Percentiles rank a stretch among this genome's conserved stretches.
Conservation (phyloP, 1,140 invertebrate genomes). For the Platyura marginata region DNA sequence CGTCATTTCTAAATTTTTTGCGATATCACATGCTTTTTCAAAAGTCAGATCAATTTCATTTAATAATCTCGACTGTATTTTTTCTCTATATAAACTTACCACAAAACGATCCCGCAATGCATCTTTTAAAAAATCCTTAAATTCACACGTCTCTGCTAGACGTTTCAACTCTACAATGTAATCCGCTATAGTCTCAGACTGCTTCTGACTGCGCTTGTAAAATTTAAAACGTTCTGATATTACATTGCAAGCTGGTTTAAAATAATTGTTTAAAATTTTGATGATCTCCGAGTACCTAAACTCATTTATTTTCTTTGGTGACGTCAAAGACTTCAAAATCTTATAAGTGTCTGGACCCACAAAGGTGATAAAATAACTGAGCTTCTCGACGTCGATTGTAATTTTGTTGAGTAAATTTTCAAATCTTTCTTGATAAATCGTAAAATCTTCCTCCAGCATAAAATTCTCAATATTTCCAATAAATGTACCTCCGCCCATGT, state of each 20-base stretch:
- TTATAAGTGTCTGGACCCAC: not conserved
- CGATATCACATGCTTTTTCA: not conserved
- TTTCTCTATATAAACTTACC: not conserved
- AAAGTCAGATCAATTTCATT: not conserved
- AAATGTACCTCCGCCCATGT: too few species aligned
- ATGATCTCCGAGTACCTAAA: not conserved
- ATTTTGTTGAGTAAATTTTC: too few species aligned
- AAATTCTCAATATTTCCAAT: too few species aligned
- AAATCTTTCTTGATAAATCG: too few species aligned
- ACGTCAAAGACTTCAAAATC: not conserved
- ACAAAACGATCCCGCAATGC: not conserved
- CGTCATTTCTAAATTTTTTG: not conserved
- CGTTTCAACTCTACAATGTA: not conserved
- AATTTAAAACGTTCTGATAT: not conserved
- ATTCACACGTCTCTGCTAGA: not conserved
- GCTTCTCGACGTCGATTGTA: too few species aligned
- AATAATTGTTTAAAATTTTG: not conserved
- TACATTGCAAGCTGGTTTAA: not conserved
- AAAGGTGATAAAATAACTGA: not conserved
- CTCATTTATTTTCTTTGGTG: not conserved
- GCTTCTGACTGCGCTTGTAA: not conserved
- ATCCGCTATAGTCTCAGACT: not conserved
- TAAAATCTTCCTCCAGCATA: too few species aligned
- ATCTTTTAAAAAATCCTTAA: not conserved
- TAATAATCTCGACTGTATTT: not conserved